A percentile compares a stretch with the other conserved stretches of the same genome.
These are phyloP conservation scores for Watsonalla binaria DNA, from an alignment of 2,888 invertebrate genomes.

Conservation along the genomic window DNA sequence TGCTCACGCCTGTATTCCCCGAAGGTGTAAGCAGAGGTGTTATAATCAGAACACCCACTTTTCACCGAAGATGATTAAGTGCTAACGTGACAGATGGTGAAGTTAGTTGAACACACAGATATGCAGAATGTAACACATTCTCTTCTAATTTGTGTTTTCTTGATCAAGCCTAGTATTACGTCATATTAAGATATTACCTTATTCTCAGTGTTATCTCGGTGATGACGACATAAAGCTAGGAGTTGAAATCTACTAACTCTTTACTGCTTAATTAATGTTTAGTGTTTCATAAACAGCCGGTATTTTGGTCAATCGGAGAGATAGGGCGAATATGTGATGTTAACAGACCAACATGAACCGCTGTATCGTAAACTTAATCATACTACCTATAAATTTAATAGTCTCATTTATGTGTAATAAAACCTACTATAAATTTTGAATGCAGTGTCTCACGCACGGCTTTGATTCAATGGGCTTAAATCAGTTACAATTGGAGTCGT, in stretches of 20 bases:
- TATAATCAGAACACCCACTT: too few species aligned
- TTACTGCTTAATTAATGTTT: constrained; percentile 55
- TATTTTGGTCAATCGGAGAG: constrained; percentile 30
- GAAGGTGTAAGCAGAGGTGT: too few species aligned
- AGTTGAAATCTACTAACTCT: constrained; percentile 38
- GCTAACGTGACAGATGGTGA: too few species aligned
- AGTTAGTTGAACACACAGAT: too few species aligned
- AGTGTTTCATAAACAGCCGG: constrained; percentile 30
- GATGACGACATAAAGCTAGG: constrained; percentile 33
- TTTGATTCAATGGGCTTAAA: constrained; percentile 63
- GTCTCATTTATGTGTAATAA: constrained; percentile 73
- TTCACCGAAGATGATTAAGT: too few species aligned
- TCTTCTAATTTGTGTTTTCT: too few species aligned
- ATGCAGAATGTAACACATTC: too few species aligned
- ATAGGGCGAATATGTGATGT: constrained; percentile 39
- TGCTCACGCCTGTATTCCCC: too few species aligned
- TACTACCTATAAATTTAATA: constrained; percentile 67
- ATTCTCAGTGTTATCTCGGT: constrained; percentile 32
- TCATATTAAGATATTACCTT: constrained; percentile 8
- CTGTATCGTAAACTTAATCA: constrained; percentile 64
- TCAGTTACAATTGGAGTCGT: constrained; percentile 66
- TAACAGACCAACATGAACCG: constrained; percentile 41
- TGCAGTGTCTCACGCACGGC: constrained; percentile 59
- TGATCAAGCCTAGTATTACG: too few species aligned
- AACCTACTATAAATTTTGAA: constrained; percentile 69